These are phyloP conservation scores for Zenarchopterus dispar DNA, from an alignment of 2,797 vertebrate genomes.

Conservation along the genomic window DNA sequence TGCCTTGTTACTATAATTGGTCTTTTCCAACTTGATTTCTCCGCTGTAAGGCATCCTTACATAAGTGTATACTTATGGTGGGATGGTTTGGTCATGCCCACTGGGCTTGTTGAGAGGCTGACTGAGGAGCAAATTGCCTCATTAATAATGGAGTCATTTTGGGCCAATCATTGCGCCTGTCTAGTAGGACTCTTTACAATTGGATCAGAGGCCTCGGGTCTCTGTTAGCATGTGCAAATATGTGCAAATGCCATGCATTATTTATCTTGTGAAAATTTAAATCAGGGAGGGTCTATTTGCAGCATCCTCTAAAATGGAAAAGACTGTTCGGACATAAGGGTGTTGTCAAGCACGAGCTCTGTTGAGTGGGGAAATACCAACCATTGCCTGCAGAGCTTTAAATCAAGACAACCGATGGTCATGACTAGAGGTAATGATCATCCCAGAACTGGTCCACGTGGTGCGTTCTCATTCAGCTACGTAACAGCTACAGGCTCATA, in stretches of 20 bases:
- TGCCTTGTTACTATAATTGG: slow-evolving; percentile 70
- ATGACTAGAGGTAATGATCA: slow-evolving; percentile 40
- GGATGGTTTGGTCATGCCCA: slow-evolving; percentile 55
- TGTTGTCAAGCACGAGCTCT: slow-evolving; percentile 17
- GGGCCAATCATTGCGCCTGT: slow-evolving; percentile 62
- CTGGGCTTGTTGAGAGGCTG: slow-evolving; percentile 48
- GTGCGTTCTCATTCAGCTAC: slow-evolving; percentile 13
- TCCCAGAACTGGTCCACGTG: slow-evolving; percentile 9
- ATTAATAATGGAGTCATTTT: slow-evolving; percentile 72
- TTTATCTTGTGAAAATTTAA: slow-evolving; percentile 53
- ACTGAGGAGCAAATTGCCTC: slow-evolving; percentile 61
- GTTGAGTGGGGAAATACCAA: slow-evolving; percentile 46
- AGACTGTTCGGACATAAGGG: slow-evolving; percentile 7
- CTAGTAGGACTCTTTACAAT: slow-evolving; percentile 45
- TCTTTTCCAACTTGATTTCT: slow-evolving; percentile 67
- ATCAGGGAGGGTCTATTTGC: slow-evolving; percentile 26
- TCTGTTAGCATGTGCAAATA: slow-evolving; percentile 62
- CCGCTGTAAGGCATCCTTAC: slow-evolving; percentile 50
- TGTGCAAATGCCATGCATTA: slow-evolving; percentile 53
- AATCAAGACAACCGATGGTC: slow-evolving; percentile 23
- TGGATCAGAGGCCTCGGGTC: slow-evolving; percentile 49
- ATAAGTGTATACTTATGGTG: slow-evolving; percentile 51
- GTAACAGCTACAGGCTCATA: slow-evolving; percentile 5
- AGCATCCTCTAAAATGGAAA: slow-evolving; percentile 13
- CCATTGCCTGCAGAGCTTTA: slow-evolving; percentile 33